Evolutionary conservation across 2,888 invertebrate genomes (phyloP).

Genomic region (Ichneumon xanthorius): DNA sequence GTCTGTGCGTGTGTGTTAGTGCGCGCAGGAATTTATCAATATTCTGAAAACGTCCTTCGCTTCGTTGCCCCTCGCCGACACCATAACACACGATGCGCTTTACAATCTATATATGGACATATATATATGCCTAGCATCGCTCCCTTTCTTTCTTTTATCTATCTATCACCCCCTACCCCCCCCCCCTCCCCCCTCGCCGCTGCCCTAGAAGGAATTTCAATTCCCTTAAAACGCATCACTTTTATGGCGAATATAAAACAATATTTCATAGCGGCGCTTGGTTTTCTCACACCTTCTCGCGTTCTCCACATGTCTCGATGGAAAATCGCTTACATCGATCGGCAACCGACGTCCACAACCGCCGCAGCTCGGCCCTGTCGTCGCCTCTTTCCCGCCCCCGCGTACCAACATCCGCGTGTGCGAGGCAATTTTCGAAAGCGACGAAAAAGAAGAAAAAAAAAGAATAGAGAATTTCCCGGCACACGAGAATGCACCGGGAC

Average conservation of each 20-base stretch:
- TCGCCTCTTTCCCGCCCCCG: conserved; percentile 60
- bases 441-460: conserved; percentile 39
- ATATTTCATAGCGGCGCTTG: conserved; percentile 72
- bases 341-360: conserved; percentile 60
- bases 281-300: conserved; percentile 32
- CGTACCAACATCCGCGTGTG: conserved; percentile 23
- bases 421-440: conserved; percentile 68
- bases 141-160: conserved; percentile 15
- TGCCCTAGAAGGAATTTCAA: conserved; percentile 74
- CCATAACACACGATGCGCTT: conserved; percentile 21
- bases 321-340: conserved; percentile 74
- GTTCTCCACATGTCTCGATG: conserved; percentile 63
- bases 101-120: conserved; percentile 13
- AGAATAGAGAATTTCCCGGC: conserved; percentile 26
- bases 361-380: conserved; percentile 58
- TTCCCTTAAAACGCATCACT: conserved; percentile 76
- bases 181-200: background rate
- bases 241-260: conserved; percentile 77
- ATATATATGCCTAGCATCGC: background rate
- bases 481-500: conserved; percentile 48
- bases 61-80: conserved; percentile 24
- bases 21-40: conserved; percentile 78
- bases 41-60: conserved; percentile 71
- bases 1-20: conserved; percentile 45
- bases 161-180: background rate